Evolutionary conservation across 1,140 invertebrate species (phyloP).

Genomic region (Bilobella aurantiaca): DNA sequence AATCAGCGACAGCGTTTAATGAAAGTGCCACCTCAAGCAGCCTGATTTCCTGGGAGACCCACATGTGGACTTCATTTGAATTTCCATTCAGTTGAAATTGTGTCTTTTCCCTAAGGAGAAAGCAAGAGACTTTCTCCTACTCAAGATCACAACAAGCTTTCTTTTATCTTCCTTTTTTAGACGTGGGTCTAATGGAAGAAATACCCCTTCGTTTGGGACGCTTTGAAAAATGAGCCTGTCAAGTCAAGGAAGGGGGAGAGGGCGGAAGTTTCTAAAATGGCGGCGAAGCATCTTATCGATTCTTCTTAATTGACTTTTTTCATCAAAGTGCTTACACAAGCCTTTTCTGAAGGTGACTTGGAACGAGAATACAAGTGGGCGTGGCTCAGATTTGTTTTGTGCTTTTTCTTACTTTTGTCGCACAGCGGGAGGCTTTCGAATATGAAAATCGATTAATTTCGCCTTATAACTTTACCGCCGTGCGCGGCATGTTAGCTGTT

Average conservation of each 20-base stretch:
- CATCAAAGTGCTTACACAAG: not conserved
- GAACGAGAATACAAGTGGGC: not conserved
- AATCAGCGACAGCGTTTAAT: not conserved
- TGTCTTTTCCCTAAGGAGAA: not conserved
- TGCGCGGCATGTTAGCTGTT: not conserved
- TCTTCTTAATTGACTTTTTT: not conserved
- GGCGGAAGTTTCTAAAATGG: not conserved
- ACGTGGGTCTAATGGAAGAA: not conserved
- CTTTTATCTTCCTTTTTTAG: not conserved
- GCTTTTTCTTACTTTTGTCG: not conserved
- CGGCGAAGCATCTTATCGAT: not conserved
- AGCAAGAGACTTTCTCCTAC: not conserved
- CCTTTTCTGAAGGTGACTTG: not conserved
- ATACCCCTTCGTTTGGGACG: not conserved
- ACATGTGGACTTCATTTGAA: not conserved
- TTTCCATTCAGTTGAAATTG: not conserved
- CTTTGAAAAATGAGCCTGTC: conserved; percentile 4
- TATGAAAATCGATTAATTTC: not conserved
- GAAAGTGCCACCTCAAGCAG: not conserved
- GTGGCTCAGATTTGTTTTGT: not conserved
- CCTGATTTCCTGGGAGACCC: not conserved
- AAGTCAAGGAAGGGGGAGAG: not conserved
- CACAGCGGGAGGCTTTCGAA: not conserved
- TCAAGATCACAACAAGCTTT: not conserved
- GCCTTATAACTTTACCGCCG: not conserved